A percentile compares a stretch with the other conserved stretches of the same genome.
Evolutionary conservation across 2,888 invertebrate species (phyloP).

Genomic region (Drosophila mimica): DNA sequence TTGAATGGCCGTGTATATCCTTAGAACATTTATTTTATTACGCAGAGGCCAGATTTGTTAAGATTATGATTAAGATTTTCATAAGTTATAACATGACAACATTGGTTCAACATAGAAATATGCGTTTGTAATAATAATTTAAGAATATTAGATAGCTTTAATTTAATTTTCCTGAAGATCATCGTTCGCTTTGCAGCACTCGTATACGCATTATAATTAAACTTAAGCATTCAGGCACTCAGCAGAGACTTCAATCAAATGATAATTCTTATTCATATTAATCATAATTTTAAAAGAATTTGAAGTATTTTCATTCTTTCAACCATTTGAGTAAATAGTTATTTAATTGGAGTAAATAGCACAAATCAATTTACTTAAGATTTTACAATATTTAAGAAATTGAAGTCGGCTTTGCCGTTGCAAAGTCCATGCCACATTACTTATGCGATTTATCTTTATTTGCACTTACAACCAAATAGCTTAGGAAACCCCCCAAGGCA

Average conservation of each 20-base stretch:
- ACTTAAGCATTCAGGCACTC: no score
- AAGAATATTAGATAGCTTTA: not conserved
- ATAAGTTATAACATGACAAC: not conserved
- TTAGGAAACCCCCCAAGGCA: constrained; percentile 15
- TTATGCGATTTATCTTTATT: constrained; percentile 22
- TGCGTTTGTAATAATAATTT: not conserved
- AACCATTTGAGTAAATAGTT: not conserved
- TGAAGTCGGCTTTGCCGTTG: not conserved
- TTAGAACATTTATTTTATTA: no score
- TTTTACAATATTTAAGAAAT: not conserved
- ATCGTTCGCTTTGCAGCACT: no score
- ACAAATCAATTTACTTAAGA: not conserved
- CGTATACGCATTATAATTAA: no score
- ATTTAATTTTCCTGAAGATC: no score
- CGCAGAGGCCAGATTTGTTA: not conserved
- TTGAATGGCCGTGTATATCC: not conserved
- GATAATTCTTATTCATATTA: not conserved
- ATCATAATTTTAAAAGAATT: not conserved
- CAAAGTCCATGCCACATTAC: not conserved
- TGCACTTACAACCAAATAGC: constrained; percentile 9
- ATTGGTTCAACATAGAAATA: not conserved
- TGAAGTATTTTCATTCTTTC: not conserved
- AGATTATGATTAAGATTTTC: not conserved
- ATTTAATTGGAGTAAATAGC: constrained; percentile 3
- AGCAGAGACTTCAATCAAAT: not conserved